Percentiles rank a stretch among this genome's conserved stretches.
phyloP scores from a whole-genome alignment of 2,888 invertebrate genomes.

The Microctonus brassicae region DNA sequence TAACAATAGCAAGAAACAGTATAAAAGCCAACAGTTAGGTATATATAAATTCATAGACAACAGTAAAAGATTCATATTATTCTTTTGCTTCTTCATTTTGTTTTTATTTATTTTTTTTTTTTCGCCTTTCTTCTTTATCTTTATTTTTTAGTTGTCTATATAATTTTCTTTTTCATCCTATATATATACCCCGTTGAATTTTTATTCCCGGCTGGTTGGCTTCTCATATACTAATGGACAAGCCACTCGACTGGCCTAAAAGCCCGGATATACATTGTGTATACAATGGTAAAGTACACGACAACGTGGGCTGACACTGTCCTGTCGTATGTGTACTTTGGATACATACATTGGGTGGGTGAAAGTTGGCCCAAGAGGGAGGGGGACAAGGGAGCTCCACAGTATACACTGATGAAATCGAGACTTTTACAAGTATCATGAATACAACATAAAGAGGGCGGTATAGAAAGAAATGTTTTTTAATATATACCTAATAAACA shows the following conservation, averaged over 20 bases:
- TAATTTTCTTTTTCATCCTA: background rate
- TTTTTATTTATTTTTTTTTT: background rate
- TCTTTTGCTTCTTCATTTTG: too few species aligned
- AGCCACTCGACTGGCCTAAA: constrained; percentile 32
- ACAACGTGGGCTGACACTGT: constrained; percentile 18
- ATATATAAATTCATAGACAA: background rate
- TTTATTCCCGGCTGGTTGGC: background rate
- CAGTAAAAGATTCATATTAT: background rate
- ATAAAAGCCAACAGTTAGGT: background rate
- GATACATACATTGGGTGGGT: background rate
- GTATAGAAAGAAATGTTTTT: background rate
- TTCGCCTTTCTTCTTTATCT: background rate
- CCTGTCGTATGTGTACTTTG: constrained; percentile 8
- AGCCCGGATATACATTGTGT: constrained; percentile 24
- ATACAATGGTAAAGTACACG: constrained; percentile 21
- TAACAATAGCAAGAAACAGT: constrained; percentile 1
- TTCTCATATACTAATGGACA: constrained; percentile 13
- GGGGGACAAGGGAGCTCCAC: background rate
- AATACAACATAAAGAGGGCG: constrained; percentile 8
- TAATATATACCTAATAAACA: background rate
- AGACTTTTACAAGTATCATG: constrained; percentile 17
- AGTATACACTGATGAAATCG: constrained; percentile 34
- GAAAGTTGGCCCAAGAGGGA: constrained; percentile 15
- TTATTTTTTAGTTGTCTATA: background rate
- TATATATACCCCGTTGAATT: background rate